A percentile compares a stretch with the other conserved stretches of the same genome.
phyloP scores from a whole-genome alignment of 2,888 invertebrate species.

The Sepiola atlantica region DNA sequence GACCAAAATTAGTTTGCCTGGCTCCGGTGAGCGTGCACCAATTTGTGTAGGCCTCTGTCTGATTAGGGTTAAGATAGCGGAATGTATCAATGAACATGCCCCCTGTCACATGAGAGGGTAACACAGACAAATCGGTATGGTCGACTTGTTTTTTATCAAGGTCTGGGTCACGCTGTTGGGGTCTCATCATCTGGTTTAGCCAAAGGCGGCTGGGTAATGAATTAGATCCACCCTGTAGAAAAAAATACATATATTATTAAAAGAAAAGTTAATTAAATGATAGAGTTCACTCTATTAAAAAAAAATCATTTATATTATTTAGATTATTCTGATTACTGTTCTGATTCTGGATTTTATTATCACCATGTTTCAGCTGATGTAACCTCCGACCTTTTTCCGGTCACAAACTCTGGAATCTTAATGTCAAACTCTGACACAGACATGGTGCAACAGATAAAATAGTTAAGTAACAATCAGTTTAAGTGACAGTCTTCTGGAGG shows the following conservation, averaged over 20 bases:
- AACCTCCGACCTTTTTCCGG: too few relatives aligned
- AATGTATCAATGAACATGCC: conserved; percentile 75
- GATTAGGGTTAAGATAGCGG: conserved; percentile 74
- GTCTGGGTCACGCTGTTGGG: conserved; percentile 57
- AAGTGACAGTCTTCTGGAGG: too few relatives aligned
- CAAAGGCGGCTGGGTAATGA: conserved; percentile 70
- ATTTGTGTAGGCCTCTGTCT: conserved; percentile 75
- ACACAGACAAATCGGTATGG: conserved; percentile 54
- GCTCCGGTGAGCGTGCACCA: conserved; percentile 76
- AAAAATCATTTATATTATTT: too few relatives aligned
- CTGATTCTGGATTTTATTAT: too few relatives aligned
- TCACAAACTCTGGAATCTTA: too few relatives aligned
- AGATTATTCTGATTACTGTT: too few relatives aligned
- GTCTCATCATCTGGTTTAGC: conserved; percentile 71
- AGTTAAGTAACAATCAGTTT: too few relatives aligned
- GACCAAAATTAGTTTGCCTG: conserved; percentile 76
- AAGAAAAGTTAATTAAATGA: background rate
- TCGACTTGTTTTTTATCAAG: conserved; percentile 50
- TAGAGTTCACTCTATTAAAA: background rate
- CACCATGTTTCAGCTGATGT: too few relatives aligned
- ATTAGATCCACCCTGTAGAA: background rate
- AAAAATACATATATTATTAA: background rate
- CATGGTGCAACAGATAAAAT: too few relatives aligned
- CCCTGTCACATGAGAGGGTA: conserved; percentile 57
- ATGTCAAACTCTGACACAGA: too few relatives aligned